Evolutionary conservation across 1,140 invertebrate genomes (phyloP), one percentile per base, ranked within the genome.

Genomic region (Drosophila bocki): DNA sequence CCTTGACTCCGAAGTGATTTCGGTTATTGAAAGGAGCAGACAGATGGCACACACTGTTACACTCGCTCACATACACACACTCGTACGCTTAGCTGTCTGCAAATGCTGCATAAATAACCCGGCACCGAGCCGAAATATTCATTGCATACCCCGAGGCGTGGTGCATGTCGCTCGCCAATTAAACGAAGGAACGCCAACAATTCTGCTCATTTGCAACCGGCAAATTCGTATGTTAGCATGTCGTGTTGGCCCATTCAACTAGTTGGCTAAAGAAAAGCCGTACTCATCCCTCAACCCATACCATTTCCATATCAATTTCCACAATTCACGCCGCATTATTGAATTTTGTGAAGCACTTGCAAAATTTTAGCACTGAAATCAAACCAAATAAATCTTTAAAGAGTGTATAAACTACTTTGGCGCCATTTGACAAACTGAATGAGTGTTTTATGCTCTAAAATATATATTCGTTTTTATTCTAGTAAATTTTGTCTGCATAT

Each of bases 151-250:
- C 61, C 44, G 57, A 75, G 80, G 84, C 84, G 77, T 70, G 71
- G 60, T 80, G 82, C 79, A 86, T 87, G 84, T 80, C 74, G 77
- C 50, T 75, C 69, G 62, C 84, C 84, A 87, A 87, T 87, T 87
- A 87, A 87, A 83, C 63, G 44, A 11, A 71, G 82, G 65, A 83
- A 84, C 76, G 84, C 75, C 82, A 84, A 84, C 85, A 75, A 87
- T 88, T 87, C 74, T 51, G 53, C 76, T 67, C 80, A 87, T 87
- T 87, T 87, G 65, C 67, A 71, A 53, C 63, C 63, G 69, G 67
- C 61, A 54, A 70, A 64, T 61, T 26, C 44, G 42, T 59, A 64
- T 65, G 65, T 54, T 86, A 45, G 82, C 83, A 80, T 88, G 84
- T 69, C 61, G 59, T 54, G 57, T 53, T 57, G 37, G 71, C 65